Conservation (phyloP, 2,113 vertebrate species). For the Chlamydotis undulata region DNA sequence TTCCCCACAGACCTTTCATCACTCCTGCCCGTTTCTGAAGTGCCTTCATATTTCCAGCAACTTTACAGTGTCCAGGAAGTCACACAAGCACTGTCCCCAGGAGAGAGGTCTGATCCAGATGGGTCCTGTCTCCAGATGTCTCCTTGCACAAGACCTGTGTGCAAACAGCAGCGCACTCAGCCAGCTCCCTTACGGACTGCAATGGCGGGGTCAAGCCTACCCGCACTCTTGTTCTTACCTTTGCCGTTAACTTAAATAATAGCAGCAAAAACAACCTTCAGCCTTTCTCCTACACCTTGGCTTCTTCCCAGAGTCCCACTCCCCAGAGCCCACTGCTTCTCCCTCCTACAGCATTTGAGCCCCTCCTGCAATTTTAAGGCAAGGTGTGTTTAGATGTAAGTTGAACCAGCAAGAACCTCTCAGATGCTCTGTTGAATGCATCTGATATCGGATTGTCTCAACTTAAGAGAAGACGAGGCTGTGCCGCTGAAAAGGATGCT, state of each 20-base stretch:
- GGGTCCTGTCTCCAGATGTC: constrained; percentile 27
- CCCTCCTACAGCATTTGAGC: not conserved
- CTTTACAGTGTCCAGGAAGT: not conserved
- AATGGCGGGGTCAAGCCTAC: not conserved
- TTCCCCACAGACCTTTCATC: not conserved
- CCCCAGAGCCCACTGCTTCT: not conserved
- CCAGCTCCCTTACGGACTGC: not conserved
- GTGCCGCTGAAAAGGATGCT: not conserved
- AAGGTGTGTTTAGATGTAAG: not conserved
- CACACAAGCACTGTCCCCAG: not conserved
- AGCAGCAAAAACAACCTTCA: not conserved
- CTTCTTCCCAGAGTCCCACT: not conserved
- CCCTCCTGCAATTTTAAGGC: not conserved
- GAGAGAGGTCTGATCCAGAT: not conserved
- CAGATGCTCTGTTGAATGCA: not conserved
- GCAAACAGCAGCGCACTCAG: not conserved
- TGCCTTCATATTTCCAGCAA: not conserved
- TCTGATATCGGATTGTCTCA: not conserved
- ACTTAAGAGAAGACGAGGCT: not conserved
- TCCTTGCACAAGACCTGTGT: not conserved
- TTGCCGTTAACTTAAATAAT: not conserved
- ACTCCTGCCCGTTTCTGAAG: not conserved
- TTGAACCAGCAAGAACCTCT: not conserved
- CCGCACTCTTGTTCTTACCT: accelerated
- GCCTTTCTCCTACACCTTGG: not conserved